Evolutionary conservation across 2,113 vertebrate genomes (phyloP), one percentile per base, ranked within the genome.

Genomic region (Melanerpes aurifrons): DNA sequence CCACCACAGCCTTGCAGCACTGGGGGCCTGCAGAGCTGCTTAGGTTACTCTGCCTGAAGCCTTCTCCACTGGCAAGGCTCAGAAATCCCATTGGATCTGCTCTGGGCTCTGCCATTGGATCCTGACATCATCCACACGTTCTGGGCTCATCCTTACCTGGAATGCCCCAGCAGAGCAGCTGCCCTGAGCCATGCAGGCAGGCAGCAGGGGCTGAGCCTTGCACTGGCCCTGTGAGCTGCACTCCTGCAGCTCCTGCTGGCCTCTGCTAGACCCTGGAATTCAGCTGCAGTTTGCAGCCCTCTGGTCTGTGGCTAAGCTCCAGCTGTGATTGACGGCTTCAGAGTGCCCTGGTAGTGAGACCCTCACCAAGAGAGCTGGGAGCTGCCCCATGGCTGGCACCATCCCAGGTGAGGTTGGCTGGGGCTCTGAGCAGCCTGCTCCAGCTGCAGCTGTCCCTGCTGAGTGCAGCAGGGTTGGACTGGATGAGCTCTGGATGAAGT

Each of bases 1-100:
- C 45, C 48, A 1, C 15, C 5, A 2, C 28, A 19, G 32, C 59
- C 35, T 57, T 0, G 3, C 31, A 6, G 75, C 1, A 0, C 32
- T 12, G 58, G 31, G 4, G 22, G 63, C 53, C 31, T 1, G 0
- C 29, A 48, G 67, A 82, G 59, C 56, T 57, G 54, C 63, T 15
- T 7, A 2, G 0, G 12, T 11, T 25, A 61, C 45, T 40, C 54
- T 54, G 72, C 31, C 0, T 1, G 54, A 26, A 18, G 25, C 67
- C 57, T 13, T 12, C 45, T 54, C 31, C 7, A 0, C 64, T 62
- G 50, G 14, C 35, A 26, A 21, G 58, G 43, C 43, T 67, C 3
- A 17, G 6, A 5, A 9, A 18, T 24, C 21, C 40, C 20, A 4
- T 15, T 8, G 45, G 24, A 6, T 29, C 48, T 10, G 28, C 8